A percentile compares a stretch with the other conserved stretches of the same genome.
phyloP scores from a whole-genome alignment of 92 coral and sea anemone genomes.

The Palythoa heliodiscus region DNA sequence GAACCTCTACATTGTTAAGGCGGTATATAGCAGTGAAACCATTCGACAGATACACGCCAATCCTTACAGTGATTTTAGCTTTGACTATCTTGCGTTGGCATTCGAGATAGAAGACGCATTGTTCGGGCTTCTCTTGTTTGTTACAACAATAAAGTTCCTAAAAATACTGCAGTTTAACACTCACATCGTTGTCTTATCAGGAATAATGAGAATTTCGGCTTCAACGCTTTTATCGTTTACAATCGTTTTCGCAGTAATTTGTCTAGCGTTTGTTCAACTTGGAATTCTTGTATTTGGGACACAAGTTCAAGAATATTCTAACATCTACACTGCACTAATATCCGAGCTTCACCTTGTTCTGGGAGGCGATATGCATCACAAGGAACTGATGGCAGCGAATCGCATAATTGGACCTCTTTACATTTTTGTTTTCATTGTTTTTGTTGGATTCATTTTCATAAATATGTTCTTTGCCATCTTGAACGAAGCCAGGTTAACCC shows the following conservation, averaged over 20 bases:
- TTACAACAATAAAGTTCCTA: conserved; percentile 61
- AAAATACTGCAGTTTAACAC: conserved; percentile 55
- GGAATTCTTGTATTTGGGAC: conserved; percentile 70
- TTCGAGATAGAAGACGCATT: conserved; percentile 56
- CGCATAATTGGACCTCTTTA: conserved; percentile 62
- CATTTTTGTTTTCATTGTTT: conserved; percentile 50
- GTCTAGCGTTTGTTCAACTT: conserved; percentile 65
- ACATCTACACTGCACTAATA: conserved; percentile 44
- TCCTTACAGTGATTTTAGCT: conserved; percentile 64
- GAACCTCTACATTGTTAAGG: conserved; percentile 55
- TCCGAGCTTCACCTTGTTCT: conserved; percentile 66
- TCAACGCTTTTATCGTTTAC: conserved; percentile 51
- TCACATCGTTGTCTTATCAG: conserved; percentile 52
- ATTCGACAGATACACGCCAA: conserved; percentile 56
- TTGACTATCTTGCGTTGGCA: conserved; percentile 57
- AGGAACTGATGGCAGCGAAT: conserved; percentile 45
- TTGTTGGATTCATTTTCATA: conserved; percentile 59
- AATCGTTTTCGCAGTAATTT: conserved; percentile 54
- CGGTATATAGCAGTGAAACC: conserved; percentile 39
- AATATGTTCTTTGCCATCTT: conserved; percentile 63
- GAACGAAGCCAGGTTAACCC: conserved; percentile 45
- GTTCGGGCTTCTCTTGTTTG: conserved; percentile 58
- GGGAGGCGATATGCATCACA: conserved; percentile 59
- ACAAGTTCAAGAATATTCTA: conserved; percentile 50
- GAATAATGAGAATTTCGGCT: conserved; percentile 53